Percentiles rank a stretch among this genome's conserved stretches.
Conservation (phyloP, 2,113 vertebrate genomes). For the Myotis davidii region DNA sequence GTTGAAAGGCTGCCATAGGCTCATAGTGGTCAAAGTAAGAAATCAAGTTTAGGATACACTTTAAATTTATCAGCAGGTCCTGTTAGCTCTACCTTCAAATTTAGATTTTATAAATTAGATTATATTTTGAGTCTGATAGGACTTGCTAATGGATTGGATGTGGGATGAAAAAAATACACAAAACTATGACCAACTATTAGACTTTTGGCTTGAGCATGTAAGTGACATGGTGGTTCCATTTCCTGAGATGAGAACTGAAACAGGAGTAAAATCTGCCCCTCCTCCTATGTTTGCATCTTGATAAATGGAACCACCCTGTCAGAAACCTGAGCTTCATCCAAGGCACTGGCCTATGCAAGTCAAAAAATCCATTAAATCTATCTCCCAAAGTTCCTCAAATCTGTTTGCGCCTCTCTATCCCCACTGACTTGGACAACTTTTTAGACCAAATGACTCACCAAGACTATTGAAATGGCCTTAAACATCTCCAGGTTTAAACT, state of each 20-base stretch:
- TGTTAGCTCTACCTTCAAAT: slow-evolving; percentile 47
- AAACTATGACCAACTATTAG: neutral
- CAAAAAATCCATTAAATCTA: neutral
- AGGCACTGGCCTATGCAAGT: neutral
- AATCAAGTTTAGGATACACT: slow-evolving; percentile 39
- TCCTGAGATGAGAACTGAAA: neutral
- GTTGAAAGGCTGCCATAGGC: neutral
- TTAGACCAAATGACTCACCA: slow-evolving; percentile 32
- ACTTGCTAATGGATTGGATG: neutral
- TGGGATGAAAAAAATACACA: neutral
- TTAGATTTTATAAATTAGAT: slow-evolving; percentile 50
- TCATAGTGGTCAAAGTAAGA: neutral
- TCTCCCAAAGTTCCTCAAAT: slow-evolving; percentile 6
- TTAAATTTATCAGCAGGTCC: slow-evolving; percentile 24
- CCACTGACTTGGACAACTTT: neutral
- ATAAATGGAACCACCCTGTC: neutral
- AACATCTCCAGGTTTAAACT: slow-evolving; percentile 3
- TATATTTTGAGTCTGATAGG: slow-evolving; percentile 49
- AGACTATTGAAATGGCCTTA: slow-evolving; percentile 2
- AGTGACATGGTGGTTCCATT: neutral
- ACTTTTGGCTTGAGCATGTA: neutral
- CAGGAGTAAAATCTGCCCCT: neutral
- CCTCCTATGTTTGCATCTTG: neutral
- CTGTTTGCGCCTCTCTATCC: neutral
- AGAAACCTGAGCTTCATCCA: neutral